Conservation (phyloP, 2,113 vertebrate genomes). For the Xenopus borealis region DNA sequence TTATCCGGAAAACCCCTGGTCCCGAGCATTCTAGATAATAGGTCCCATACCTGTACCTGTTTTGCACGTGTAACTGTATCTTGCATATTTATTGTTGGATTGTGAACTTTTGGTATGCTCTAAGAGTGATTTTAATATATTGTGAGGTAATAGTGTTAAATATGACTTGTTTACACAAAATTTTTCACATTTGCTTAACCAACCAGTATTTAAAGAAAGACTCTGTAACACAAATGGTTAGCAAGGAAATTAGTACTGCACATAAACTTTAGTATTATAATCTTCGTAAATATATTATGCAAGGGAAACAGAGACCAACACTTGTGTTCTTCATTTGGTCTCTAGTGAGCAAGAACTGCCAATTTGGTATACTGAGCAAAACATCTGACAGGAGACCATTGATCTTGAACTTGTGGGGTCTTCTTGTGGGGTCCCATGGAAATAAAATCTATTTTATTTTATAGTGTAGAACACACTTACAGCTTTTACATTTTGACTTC, state of each 20-base stretch:
- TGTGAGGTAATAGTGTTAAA: too few relatives aligned
- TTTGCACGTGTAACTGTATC: too few relatives aligned
- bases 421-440: slow-evolving; percentile 11
- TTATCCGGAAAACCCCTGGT: too few relatives aligned
- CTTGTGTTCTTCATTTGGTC: neutral
- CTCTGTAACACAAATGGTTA: neutral
- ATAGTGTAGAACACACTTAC: neutral
- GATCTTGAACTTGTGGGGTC: neutral
- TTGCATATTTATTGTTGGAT: too few relatives aligned
- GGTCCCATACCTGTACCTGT: too few relatives aligned
- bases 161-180: too few relatives aligned
- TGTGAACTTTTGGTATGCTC: too few relatives aligned
- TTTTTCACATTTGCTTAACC: too few relatives aligned
- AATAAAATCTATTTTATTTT: slow-evolving; percentile 10
- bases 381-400: slow-evolving; percentile 7
- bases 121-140: too few relatives aligned
- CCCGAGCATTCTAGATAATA: too few relatives aligned
- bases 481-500: slow-evolving; percentile 14
- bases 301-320: neutral
- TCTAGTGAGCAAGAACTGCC: slow-evolving; percentile 29
- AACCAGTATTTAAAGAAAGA: too few relatives aligned
- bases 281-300: neutral
- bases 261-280: neutral
- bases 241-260: neutral
- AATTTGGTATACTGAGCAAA: neutral